These are phyloP conservation scores for Heterotilapia buettikoferi DNA, from an alignment of 2,113 vertebrate species.

Conservation along the genomic window DNA sequence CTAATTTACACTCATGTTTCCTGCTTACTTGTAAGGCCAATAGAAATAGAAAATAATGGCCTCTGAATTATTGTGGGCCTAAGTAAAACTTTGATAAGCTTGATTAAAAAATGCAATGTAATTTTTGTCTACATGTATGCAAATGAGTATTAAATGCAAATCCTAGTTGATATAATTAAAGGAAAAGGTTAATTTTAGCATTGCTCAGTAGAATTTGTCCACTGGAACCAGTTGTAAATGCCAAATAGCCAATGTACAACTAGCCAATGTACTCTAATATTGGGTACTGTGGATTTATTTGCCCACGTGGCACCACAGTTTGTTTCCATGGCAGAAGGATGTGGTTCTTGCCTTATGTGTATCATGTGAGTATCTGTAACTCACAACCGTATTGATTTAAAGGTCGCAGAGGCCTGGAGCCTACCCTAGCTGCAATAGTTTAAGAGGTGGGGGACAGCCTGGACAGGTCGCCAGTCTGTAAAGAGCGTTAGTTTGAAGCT, in stretches of 20 bases:
- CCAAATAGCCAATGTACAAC: neutral
- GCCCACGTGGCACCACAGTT: neutral
- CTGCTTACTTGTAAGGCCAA: neutral
- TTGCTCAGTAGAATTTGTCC: neutral
- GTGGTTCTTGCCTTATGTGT: neutral
- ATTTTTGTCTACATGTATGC: neutral
- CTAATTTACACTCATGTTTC: neutral
- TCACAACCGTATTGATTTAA: neutral
- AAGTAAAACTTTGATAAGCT: neutral
- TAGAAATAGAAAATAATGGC: neutral
- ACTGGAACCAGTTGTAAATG: neutral
- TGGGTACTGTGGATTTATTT: neutral
- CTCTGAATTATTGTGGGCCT: neutral
- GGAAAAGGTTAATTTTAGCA: neutral
- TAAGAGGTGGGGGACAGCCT: neutral
- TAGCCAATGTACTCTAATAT: neutral
- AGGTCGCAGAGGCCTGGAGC: neutral
- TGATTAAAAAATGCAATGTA: neutral
- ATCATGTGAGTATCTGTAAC: neutral
- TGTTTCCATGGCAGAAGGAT: neutral
- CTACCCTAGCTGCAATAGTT: neutral
- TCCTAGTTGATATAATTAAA: neutral
- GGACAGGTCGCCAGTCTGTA: neutral
- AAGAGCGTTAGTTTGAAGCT: neutral
- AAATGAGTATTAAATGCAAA: neutral